Percentiles rank a stretch among this genome's conserved stretches.
These are phyloP conservation scores for Nesoenas mayeri DNA, from an alignment of 2,113 vertebrate species.

Conservation along the genomic window DNA sequence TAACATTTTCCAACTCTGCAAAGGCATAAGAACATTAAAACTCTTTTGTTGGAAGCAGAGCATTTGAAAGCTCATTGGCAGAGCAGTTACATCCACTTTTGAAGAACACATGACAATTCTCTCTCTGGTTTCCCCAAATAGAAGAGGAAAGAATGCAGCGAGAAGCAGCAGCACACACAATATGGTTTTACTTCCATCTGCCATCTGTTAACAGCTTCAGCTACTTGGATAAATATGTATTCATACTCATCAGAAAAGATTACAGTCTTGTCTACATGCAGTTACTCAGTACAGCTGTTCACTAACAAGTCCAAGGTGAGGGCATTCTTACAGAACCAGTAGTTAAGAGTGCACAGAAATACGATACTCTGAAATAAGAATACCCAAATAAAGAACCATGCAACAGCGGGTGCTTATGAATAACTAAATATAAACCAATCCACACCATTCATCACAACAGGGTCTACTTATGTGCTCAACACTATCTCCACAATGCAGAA, in stretches of 20 bases:
- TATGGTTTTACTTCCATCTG: slow-evolving; percentile 49
- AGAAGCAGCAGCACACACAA: not conserved
- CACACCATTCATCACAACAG: not conserved
- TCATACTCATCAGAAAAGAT: not conserved
- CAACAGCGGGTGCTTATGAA: not conserved
- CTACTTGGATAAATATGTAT: slow-evolving; percentile 36
- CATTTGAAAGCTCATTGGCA: slow-evolving; percentile 42
- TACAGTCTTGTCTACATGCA: not conserved
- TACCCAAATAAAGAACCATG: not conserved
- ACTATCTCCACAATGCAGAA: not conserved
- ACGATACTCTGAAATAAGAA: not conserved
- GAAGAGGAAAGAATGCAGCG: not conserved
- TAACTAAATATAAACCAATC: not conserved
- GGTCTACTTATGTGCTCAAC: not conserved
- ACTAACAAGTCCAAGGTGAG: slow-evolving; percentile 5
- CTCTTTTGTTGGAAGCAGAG: slow-evolving; percentile 8
- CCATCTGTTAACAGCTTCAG: slow-evolving; percentile 53
- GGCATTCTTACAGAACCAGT: not conserved
- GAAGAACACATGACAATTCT: slow-evolving; percentile 15
- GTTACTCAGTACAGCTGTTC: slow-evolving; percentile 19
- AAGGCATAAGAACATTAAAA: slow-evolving; percentile 40
- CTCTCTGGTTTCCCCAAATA: slow-evolving; percentile 14
- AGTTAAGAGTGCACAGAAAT: not conserved
- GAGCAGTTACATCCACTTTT: slow-evolving; percentile 28
- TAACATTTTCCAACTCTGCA: slow-evolving; percentile 21